These are phyloP conservation scores for Mesochorus sp. DNA, from an alignment of 2,888 invertebrate species.

Conservation along the genomic window DNA sequence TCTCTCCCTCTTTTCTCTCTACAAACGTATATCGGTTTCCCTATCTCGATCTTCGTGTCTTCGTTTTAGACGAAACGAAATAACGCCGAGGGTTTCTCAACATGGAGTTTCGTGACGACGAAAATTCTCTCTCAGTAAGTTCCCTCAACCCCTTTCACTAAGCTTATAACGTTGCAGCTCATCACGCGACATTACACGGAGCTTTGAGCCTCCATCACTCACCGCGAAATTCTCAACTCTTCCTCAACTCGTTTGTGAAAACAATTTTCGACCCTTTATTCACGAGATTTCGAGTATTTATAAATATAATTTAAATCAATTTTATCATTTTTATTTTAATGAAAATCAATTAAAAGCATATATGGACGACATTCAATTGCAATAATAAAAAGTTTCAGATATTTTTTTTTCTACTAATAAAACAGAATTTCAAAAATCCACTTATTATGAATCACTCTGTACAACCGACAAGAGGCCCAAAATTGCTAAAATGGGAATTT, in stretches of 20 bases:
- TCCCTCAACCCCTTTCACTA: conserved; percentile 35
- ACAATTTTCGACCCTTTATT: conserved; percentile 40
- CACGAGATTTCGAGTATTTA: neutral
- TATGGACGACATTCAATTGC: too few species aligned
- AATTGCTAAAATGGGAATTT: conserved; percentile 63
- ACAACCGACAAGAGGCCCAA: neutral
- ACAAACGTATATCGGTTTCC: neutral
- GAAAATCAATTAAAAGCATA: too few species aligned
- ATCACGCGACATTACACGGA: conserved; percentile 54
- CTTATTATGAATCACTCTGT: too few species aligned
- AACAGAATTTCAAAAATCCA: too few species aligned
- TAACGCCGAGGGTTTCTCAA: conserved; percentile 20
- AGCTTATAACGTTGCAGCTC: conserved; percentile 38
- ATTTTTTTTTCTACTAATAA: too few species aligned
- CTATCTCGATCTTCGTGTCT: neutral
- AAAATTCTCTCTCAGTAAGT: neutral
- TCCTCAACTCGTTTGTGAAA: conserved; percentile 35
- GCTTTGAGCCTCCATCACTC: conserved; percentile 48
- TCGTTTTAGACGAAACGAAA: conserved; percentile 22
- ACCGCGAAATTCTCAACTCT: conserved; percentile 27
- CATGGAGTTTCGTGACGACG: conserved; percentile 23
- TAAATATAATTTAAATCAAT: conserved; percentile 4
- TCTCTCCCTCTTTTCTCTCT: neutral
- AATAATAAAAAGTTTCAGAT: too few species aligned
- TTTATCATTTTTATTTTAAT: neutral